Percentiles rank a stretch among this genome's conserved stretches.
Conservation (phyloP, 2,113 vertebrate genomes). For the Excalfactoria chinensis region DNA sequence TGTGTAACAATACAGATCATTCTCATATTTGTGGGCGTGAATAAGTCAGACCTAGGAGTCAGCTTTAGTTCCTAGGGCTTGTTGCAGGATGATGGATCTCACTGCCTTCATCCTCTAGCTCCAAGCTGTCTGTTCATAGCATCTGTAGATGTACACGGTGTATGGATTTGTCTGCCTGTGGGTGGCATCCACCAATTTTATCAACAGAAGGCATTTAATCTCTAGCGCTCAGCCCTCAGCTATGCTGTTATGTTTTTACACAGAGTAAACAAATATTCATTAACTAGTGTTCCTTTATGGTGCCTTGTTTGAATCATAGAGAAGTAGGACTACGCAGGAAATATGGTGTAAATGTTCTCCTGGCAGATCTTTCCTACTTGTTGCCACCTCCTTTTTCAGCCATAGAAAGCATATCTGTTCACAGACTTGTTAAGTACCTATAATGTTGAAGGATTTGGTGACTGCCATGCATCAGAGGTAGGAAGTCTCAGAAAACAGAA, state of each 20-base stretch:
- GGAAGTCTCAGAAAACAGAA: not conserved
- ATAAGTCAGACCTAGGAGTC: not conserved
- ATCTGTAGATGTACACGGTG: not conserved
- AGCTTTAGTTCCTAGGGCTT: not conserved
- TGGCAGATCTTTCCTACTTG: not conserved
- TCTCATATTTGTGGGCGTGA: not conserved
- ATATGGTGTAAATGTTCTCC: not conserved
- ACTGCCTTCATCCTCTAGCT: not conserved
- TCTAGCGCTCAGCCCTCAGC: accelerated
- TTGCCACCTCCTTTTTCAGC: not conserved
- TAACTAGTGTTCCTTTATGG: not conserved
- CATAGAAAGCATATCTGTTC: accelerated
- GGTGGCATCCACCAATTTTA: not conserved
- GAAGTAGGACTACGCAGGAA: not conserved
- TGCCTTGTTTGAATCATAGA: not conserved
- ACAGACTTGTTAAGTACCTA: not conserved
- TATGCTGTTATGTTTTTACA: accelerated
- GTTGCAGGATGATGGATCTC: not conserved
- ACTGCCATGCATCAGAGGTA: not conserved
- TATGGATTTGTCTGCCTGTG: not conserved
- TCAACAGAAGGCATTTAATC: not conserved
- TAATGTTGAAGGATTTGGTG: not conserved
- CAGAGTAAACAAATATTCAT: not conserved
- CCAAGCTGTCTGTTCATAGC: not conserved
- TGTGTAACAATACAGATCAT: not conserved